Percentiles rank a stretch among this genome's conserved stretches.
Conservation (phyloP, 1,140 invertebrate species). For the Meloidogyne hapla region DNA sequence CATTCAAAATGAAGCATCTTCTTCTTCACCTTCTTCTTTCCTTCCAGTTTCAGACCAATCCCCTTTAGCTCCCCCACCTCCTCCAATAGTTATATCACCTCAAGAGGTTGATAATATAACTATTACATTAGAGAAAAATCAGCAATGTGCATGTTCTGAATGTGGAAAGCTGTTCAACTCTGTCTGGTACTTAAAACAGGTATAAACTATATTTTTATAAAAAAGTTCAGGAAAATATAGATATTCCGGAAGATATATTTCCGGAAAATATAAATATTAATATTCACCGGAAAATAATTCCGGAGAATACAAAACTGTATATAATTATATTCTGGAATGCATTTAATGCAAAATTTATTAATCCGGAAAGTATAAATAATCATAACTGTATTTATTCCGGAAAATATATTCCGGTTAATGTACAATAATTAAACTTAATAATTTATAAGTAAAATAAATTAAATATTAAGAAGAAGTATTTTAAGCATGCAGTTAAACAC, state of each 20-base stretch:
- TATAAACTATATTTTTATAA: background rate
- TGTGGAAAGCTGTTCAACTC: slow-evolving; percentile 61
- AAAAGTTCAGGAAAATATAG: too few relatives aligned
- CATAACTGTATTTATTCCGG: too few relatives aligned
- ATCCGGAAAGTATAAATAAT: too few relatives aligned
- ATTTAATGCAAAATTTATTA: too few relatives aligned
- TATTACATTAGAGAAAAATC: slow-evolving; percentile 60
- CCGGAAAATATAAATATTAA: too few relatives aligned
- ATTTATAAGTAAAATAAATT: too few relatives aligned
- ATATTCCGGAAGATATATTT: too few relatives aligned
- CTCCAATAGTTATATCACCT: slow-evolving; percentile 59
- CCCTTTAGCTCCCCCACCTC: slow-evolving; percentile 34
- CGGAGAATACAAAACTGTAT: too few relatives aligned
- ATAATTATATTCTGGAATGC: too few relatives aligned
- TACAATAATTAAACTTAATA: too few relatives aligned
- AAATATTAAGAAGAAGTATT: background rate
- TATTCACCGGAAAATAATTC: too few relatives aligned
- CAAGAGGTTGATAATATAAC: slow-evolving; percentile 56
- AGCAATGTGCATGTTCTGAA: slow-evolving; percentile 61
- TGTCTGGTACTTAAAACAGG: slow-evolving; percentile 62
- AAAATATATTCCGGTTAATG: too few relatives aligned
- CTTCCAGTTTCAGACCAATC: background rate
- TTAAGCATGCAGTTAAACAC: slow-evolving; percentile 61
- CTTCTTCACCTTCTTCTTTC: background rate
- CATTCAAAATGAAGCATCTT: background rate